phyloP scores from a whole-genome alignment of 2,113 vertebrate genomes.

The Percopsis transmontana region DNA sequence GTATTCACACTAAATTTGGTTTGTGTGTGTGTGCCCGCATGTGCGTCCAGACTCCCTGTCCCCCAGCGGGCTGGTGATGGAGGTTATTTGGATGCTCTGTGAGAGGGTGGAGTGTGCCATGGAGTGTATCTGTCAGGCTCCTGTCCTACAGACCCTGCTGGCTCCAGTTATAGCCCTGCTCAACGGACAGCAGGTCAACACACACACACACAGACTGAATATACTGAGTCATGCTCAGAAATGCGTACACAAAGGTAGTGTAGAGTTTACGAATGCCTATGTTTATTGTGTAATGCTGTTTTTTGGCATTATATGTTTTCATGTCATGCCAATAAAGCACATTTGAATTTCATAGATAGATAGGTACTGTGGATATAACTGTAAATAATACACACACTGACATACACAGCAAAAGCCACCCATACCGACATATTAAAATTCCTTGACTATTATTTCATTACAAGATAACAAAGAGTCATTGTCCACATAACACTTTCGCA shows the following conservation, averaged over 20 bases:
- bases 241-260: neutral
- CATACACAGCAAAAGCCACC: neutral
- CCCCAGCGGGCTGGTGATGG: slow-evolving; percentile 85
- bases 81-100: slow-evolving; percentile 85
- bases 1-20: too few species aligned
- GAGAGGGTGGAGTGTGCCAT: slow-evolving; percentile 85
- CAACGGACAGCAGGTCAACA: slow-evolving; percentile 82
- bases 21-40: too few species aligned
- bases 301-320: too few species aligned
- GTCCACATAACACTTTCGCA: neutral
- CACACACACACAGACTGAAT: neutral
- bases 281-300: neutral
- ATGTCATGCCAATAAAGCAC: too few species aligned
- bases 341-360: neutral
- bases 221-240: neutral
- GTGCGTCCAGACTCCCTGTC: slow-evolving; percentile 80
- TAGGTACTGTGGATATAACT: too few species aligned
- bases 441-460: neutral
- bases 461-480: neutral
- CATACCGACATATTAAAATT: neutral
- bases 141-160: slow-evolving; percentile 83
- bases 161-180: slow-evolving; percentile 82
- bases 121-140: slow-evolving; percentile 82
- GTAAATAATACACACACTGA: neutral
- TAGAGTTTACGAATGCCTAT: neutral